Conservation (phyloP, 2,113 vertebrate genomes). For the Nymphicus hollandicus region DNA sequence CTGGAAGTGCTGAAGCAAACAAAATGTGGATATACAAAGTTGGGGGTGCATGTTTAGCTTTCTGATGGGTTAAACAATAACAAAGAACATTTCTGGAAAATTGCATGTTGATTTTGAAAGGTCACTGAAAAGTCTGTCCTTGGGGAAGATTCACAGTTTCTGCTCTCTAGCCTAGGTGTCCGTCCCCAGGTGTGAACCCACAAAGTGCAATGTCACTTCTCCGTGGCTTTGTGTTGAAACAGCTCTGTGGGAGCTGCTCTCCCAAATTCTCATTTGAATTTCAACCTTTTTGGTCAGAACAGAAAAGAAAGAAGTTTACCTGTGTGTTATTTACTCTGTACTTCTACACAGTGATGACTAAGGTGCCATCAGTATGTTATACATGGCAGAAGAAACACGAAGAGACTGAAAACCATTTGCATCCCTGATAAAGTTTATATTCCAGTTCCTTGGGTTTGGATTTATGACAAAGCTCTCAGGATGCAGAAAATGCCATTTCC, state of each 20-base stretch:
- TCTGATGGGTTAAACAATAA: not conserved
- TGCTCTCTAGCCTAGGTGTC: not conserved
- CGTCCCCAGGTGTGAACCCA: accelerated
- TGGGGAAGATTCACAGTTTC: not conserved
- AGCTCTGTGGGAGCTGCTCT: not conserved
- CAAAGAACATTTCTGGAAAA: not conserved
- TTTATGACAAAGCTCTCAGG: not conserved
- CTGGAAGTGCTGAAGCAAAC: not conserved
- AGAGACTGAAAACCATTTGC: not conserved
- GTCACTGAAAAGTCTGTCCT: not conserved
- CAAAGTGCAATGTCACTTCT: not conserved
- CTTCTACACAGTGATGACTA: not conserved
- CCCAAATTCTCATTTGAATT: not conserved
- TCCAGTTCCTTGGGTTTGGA: not conserved
- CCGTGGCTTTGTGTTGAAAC: not conserved
- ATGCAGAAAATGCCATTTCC: not conserved
- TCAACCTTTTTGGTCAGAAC: not conserved
- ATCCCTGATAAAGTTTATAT: not conserved
- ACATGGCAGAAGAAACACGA: not conserved
- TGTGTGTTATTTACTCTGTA: not conserved
- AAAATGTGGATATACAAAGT: not conserved
- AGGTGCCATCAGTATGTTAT: not conserved
- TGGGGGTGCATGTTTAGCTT: not conserved
- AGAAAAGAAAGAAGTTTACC: not conserved
- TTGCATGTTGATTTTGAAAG: not conserved